These are phyloP conservation scores for Ruditapes philippinarum DNA, from an alignment of 1,140 invertebrate species.

Conservation along the genomic window DNA sequence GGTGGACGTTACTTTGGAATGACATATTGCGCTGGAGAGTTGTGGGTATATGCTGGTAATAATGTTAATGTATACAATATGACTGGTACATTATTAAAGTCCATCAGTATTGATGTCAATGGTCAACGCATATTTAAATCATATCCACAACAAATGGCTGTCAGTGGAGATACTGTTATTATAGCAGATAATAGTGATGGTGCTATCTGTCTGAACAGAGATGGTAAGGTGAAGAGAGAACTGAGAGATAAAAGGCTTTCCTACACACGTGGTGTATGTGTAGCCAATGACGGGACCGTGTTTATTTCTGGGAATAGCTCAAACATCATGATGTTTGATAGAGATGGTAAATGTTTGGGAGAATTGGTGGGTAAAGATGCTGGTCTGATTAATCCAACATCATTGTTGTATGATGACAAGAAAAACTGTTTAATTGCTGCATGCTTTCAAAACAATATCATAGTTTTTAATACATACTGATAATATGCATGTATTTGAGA, in stretches of 20 bases:
- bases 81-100: background rate
- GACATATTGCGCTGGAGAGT: background rate
- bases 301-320: background rate
- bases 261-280: background rate
- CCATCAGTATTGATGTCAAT: background rate
- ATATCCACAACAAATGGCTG: no score
- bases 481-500: no score
- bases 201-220: background rate
- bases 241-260: background rate
- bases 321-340: background rate
- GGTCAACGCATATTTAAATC: background rate
- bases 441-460: no score
- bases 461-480: no score
- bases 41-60: background rate
- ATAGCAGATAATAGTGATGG: background rate
- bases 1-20: background rate
- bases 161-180: background rate
- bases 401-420: background rate
- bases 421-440: background rate
- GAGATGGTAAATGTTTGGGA: background rate
- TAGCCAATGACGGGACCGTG: background rate
- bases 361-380: background rate
- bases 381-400: background rate
- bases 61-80: background rate
- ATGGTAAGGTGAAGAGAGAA: background rate